Percentiles rank a stretch among this genome's conserved stretches.
These are phyloP conservation scores for Polylopha cassiicola DNA, from an alignment of 2,888 invertebrate genomes.

Conservation along the genomic window DNA sequence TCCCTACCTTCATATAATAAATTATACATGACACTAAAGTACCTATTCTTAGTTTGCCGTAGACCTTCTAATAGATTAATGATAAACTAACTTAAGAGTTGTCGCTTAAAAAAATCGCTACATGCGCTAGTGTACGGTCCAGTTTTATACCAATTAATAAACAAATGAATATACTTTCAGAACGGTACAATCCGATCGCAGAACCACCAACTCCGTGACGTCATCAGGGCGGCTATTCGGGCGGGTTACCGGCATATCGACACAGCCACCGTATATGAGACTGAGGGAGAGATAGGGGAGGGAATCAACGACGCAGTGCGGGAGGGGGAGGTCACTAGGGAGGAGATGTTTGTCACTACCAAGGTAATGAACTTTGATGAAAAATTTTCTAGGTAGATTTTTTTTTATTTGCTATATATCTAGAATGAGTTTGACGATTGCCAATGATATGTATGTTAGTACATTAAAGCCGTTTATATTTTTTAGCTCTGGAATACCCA, in stretches of 20 bases:
- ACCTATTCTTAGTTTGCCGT: no score
- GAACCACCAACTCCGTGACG: constrained; percentile 42
- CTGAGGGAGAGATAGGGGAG: constrained; percentile 67
- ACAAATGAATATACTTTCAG: no score
- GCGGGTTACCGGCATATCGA: constrained; percentile 74
- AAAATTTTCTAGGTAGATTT: neutral
- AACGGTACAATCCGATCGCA: constrained; percentile 22
- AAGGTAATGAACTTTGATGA: constrained; percentile 57
- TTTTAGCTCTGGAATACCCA: constrained; percentile 66
- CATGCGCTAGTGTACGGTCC: no score
- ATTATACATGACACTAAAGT: no score
- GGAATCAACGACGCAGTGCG: no score
- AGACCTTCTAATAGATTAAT: no score
- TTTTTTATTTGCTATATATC: no score
- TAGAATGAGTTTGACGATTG: neutral
- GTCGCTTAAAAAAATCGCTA: no score
- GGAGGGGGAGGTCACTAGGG: constrained; percentile 59
- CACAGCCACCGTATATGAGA: constrained; percentile 70
- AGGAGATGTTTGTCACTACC: constrained; percentile 72
- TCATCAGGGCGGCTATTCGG: constrained; percentile 61
- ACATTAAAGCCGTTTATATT: neutral
- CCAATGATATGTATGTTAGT: neutral
- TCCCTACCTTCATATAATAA: no score
- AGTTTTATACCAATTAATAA: no score
- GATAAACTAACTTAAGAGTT: no score